A percentile compares a stretch with the other conserved stretches of the same genome.
phyloP scores from a whole-genome alignment of 2,113 vertebrate genomes.

The Labrus mixtus region DNA sequence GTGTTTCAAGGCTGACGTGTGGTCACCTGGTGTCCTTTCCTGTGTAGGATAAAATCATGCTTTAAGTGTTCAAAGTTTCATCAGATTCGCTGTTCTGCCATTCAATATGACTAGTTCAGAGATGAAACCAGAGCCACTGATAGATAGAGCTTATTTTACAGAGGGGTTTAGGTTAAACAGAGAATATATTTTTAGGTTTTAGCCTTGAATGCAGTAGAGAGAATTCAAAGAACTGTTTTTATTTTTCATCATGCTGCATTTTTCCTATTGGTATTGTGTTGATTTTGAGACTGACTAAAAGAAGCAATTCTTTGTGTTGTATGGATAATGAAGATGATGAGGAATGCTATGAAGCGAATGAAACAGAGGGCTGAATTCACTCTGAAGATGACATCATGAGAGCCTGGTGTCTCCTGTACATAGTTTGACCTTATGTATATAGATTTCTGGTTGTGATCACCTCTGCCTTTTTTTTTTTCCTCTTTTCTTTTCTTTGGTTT shows the following conservation, averaged over 20 bases:
- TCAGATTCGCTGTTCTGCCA: conserved; percentile 51
- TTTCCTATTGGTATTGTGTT: conserved; percentile 74
- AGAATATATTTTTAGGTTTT: conserved; percentile 80
- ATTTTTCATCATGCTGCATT: conserved; percentile 76
- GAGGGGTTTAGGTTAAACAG: conserved; percentile 66
- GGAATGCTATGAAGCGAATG: conserved; percentile 72
- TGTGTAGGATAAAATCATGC: conserved; percentile 41
- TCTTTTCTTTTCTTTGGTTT: conserved; percentile 56
- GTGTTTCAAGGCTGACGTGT: conserved; percentile 35
- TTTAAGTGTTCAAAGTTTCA: conserved; percentile 65
- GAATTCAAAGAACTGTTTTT: conserved; percentile 44
- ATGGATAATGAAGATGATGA: conserved; percentile 73
- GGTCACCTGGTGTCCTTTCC: conserved; percentile 31
- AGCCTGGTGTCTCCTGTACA: conserved; percentile 81
- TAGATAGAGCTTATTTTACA: conserved; percentile 63
- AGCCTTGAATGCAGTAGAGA: conserved; percentile 69
- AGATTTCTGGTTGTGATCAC: conserved; percentile 83
- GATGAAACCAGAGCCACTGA: conserved; percentile 56
- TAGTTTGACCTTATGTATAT: conserved; percentile 85
- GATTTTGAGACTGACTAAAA: conserved; percentile 62
- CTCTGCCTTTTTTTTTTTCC: conserved; percentile 82
- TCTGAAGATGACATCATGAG: conserved; percentile 56
- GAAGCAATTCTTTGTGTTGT: conserved; percentile 73
- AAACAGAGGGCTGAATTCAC: conserved; percentile 64
- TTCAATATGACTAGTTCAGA: conserved; percentile 26